Evolutionary conservation across 30 jellyfish, hydroid and myxozoan species (phyloP).

Genomic region (Cassiopea andromeda): DNA sequence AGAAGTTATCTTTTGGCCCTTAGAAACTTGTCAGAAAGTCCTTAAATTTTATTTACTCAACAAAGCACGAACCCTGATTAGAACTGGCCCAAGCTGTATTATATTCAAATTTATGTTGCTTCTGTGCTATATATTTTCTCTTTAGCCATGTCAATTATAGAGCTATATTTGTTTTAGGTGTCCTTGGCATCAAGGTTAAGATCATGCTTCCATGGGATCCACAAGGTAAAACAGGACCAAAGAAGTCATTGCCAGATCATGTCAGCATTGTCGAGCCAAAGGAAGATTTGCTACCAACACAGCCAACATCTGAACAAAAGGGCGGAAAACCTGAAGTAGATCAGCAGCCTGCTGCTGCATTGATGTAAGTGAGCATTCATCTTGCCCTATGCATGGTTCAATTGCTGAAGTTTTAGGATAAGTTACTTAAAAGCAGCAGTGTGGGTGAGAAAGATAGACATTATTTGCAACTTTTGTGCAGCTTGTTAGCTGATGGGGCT

Average conservation of each 20-base stretch:
- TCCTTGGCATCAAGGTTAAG: constrained; percentile 93
- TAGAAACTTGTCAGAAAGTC: no score
- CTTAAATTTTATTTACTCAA: no score
- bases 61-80: no score
- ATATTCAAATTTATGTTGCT: no score
- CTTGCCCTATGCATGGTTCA: background rate
- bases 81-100: no score
- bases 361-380: constrained; percentile 29
- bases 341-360: constrained; percentile 73
- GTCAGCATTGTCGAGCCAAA: constrained; percentile 97
- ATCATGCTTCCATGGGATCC: constrained; percentile 99
- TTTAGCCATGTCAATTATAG: background rate
- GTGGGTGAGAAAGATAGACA: no score
- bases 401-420: no score
- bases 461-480: no score
- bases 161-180: constrained; percentile 60
- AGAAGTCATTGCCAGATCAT: constrained; percentile 97
- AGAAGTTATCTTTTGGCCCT: no score
- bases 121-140: no score
- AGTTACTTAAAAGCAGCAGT: no score
- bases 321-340: constrained; percentile 86
- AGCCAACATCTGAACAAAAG: constrained; percentile 94
- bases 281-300: constrained; percentile 79
- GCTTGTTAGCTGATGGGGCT: no score
- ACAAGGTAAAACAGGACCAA: constrained; percentile 97